Conservation (phyloP, 2,797 vertebrate species). For the Mormyrops attenuatus region DNA sequence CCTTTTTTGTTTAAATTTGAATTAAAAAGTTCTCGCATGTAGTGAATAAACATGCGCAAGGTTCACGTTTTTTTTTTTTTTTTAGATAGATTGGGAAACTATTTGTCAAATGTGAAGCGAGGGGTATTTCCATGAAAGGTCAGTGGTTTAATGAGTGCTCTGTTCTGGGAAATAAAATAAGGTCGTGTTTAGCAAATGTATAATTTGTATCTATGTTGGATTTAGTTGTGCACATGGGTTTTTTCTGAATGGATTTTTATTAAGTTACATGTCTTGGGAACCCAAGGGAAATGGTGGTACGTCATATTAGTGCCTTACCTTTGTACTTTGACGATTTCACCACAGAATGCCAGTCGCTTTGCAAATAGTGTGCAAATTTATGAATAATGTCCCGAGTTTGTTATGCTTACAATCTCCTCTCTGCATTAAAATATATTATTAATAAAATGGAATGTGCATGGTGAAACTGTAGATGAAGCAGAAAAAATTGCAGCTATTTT, state of each 20-base stretch:
- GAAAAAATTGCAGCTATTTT: neutral
- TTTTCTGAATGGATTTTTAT: neutral
- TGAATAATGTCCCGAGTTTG: neutral
- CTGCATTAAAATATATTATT: neutral
- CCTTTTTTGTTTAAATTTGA: neutral
- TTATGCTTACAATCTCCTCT: neutral
- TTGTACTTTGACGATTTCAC: neutral
- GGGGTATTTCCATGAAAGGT: neutral
- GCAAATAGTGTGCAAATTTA: neutral
- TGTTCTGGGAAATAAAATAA: neutral
- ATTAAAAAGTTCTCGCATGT: neutral
- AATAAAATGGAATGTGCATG: neutral
- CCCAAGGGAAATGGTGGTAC: neutral
- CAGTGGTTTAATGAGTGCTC: neutral
- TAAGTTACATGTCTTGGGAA: neutral
- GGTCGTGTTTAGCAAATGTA: neutral
- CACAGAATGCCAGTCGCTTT: neutral
- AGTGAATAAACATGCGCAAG: neutral
- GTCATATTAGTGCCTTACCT: neutral
- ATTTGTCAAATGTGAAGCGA: constrained; percentile 19
- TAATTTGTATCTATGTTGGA: neutral
- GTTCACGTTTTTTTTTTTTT: neutral
- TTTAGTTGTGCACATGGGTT: neutral
- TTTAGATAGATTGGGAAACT: neutral
- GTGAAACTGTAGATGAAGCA: neutral